phyloP scores from a whole-genome alignment of 2,113 vertebrate species.

The Platysternon megacephalum region DNA sequence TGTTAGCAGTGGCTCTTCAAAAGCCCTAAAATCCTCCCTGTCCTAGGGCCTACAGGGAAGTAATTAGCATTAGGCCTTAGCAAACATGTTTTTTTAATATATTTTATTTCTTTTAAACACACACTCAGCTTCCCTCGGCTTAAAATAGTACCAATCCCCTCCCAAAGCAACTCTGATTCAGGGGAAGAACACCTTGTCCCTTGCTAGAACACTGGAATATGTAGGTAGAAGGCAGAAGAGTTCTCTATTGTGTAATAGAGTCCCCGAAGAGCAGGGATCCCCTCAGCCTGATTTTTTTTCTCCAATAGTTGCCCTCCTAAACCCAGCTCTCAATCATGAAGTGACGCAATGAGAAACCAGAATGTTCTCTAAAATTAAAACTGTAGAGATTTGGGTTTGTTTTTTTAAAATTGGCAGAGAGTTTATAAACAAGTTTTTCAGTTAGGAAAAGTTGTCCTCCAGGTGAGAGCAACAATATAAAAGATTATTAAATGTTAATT shows the following conservation, averaged over 20 bases:
- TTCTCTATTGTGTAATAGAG: neutral
- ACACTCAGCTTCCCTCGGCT: no score
- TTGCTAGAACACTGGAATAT: neutral
- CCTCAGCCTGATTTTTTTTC: neutral
- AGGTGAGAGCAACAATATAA: neutral
- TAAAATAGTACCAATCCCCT: neutral
- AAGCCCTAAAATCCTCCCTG: neutral
- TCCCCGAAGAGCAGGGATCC: neutral
- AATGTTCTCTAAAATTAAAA: neutral
- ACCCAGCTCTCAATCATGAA: neutral
- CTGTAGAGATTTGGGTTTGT: no score
- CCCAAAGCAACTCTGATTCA: neutral
- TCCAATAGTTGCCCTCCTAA: neutral
- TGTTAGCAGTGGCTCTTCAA: neutral
- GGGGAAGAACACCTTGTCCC: neutral
- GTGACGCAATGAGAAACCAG: neutral
- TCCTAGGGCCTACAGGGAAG: neutral
- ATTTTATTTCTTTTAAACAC: no score
- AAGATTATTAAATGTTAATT: neutral
- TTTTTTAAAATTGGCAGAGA: neutral
- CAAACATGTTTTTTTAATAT: neutral
- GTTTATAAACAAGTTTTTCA: neutral
- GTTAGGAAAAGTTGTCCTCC: neutral
- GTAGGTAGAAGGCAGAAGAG: neutral
- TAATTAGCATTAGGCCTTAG: neutral